A percentile compares a stretch with the other conserved stretches of the same genome.
Evolutionary conservation across 1,140 invertebrate species (phyloP).

Genomic region (Eumeta japonica): DNA sequence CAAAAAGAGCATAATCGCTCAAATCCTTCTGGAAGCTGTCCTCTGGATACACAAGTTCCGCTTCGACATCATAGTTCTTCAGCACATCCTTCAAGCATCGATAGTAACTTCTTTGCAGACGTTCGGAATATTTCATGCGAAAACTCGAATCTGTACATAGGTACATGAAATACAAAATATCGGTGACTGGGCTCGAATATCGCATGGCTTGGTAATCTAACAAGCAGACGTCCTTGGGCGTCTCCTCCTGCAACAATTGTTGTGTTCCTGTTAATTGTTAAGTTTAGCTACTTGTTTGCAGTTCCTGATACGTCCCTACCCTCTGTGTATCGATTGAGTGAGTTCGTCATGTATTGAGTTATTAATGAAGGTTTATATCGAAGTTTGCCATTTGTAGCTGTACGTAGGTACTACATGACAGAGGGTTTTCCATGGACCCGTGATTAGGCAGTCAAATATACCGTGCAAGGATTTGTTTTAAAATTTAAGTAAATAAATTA

Average conservation of each 20-base stretch:
- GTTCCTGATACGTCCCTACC: too few relatives aligned
- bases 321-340: too few relatives aligned
- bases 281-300: too few relatives aligned
- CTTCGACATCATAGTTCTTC: constrained; percentile 23
- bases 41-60: constrained; percentile 21
- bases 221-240: constrained; percentile 26
- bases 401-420: too few relatives aligned
- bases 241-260: constrained; percentile 24
- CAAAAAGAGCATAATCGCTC: constrained; percentile 24
- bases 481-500: too few relatives aligned
- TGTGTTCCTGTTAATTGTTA: too few relatives aligned
- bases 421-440: too few relatives aligned
- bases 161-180: constrained; percentile 37
- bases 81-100: constrained; percentile 27
- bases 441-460: too few relatives aligned
- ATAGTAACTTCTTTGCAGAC: constrained; percentile 26
- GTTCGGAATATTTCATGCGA: constrained; percentile 28
- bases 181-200: constrained; percentile 30
- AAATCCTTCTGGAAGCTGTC: constrained; percentile 28
- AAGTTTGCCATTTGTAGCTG: too few relatives aligned
- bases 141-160: constrained; percentile 37
- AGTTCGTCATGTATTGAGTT: too few relatives aligned
- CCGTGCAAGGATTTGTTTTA: too few relatives aligned
- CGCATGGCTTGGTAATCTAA: constrained; percentile 44
- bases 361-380: too few relatives aligned